These are phyloP conservation scores for Crocuta crocuta DNA, from an alignment of 2,113 vertebrate species.

Conservation along the genomic window DNA sequence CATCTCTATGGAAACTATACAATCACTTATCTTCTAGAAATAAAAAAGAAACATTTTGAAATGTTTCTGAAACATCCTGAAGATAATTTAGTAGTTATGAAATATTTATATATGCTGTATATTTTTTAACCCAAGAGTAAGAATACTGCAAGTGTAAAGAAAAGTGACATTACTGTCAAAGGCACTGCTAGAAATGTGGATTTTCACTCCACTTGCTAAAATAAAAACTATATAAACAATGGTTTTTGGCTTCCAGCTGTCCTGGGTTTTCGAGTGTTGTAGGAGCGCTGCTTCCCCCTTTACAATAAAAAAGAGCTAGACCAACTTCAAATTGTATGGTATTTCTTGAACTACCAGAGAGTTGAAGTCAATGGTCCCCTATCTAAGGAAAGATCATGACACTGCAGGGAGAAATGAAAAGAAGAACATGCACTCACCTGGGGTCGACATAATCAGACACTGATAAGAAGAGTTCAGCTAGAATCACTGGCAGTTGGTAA, in stretches of 20 bases:
- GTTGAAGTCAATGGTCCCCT: background rate
- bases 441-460: background rate
- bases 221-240: slow-evolving; percentile 19
- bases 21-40: slow-evolving; percentile 18
- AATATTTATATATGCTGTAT: slow-evolving; percentile 20
- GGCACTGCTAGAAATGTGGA: background rate
- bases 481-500: background rate
- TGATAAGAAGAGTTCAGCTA: background rate
- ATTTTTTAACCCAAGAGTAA: slow-evolving; percentile 18
- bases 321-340: background rate
- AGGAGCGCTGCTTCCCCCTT: background rate
- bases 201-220: slow-evolving; percentile 26
- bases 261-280: background rate
- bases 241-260: background rate
- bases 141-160: background rate
- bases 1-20: background rate
- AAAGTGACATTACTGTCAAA: slow-evolving; percentile 24
- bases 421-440: background rate
- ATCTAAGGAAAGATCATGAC: background rate
- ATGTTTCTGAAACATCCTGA: slow-evolving; percentile 38
- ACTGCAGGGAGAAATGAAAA: background rate
- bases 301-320: slow-evolving; percentile 1
- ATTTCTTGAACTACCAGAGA: slow-evolving; percentile 14
- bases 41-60: background rate
- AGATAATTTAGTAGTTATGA: slow-evolving; percentile 51